Conservation (phyloP, 2,113 vertebrate genomes). For the Engystomops pustulosus region DNA sequence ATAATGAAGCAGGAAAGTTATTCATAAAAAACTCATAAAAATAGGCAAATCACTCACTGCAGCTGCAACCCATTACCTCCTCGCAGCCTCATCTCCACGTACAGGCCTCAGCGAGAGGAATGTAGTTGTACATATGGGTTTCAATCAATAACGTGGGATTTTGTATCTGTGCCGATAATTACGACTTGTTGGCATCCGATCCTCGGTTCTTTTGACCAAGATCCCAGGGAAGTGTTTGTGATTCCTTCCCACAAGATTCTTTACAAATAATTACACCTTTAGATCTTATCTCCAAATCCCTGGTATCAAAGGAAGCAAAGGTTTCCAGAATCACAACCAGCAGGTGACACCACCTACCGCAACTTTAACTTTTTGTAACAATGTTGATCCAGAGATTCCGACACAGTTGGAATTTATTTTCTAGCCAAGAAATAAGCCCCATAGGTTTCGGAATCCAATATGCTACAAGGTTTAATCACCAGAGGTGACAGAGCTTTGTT, state of each 20-base stretch:
- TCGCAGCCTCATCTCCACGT: constrained; percentile 9
- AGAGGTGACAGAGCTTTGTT: no score
- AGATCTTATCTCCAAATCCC: not conserved
- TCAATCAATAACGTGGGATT: not conserved
- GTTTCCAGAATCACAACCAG: not conserved
- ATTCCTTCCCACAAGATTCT: not conserved
- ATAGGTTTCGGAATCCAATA: no score
- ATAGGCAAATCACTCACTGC: not conserved
- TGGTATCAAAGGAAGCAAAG: not conserved
- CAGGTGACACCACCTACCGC: not conserved
- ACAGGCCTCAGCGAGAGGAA: constrained; percentile 33
- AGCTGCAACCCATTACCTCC: constrained; percentile 42
- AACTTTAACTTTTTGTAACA: no score
- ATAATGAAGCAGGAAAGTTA: constrained; percentile 32
- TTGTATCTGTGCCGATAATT: constrained; percentile 24
- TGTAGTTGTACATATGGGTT: not conserved
- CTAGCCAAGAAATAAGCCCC: no score
- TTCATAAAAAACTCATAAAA: constrained; percentile 39
- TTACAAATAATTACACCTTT: not conserved
- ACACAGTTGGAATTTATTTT: no score
- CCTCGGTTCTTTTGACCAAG: not conserved
- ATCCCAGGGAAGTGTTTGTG: not conserved
- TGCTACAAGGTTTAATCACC: no score
- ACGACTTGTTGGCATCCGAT: not conserved
- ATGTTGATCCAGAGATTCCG: no score